phyloP scores from a whole-genome alignment of 1,140 invertebrate genomes.

The Drosophila tristis region DNA sequence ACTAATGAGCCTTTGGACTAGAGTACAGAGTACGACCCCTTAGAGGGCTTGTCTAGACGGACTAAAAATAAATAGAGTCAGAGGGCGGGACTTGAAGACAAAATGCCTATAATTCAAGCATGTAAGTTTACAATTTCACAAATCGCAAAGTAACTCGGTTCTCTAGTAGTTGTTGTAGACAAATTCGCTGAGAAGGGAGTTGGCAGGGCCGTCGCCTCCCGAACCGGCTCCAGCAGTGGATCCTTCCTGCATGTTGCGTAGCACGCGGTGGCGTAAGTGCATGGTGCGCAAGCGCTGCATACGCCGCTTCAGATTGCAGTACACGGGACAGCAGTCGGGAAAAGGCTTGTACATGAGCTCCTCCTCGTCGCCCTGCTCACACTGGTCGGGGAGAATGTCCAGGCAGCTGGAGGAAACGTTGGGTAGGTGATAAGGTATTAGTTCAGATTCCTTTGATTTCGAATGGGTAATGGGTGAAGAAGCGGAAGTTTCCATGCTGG shows the following conservation, averaged over 20 bases:
- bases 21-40: conserved; percentile 18
- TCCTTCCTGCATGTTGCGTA: conserved; percentile 71
- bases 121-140: conserved; percentile 37
- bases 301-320: conserved; percentile 79
- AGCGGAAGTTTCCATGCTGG: conserved; percentile 12
- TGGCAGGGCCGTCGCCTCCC: conserved; percentile 40
- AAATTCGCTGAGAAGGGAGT: conserved; percentile 67
- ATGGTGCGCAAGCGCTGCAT: conserved; percentile 79
- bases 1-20: conserved; percentile 16
- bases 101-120: conserved; percentile 6
- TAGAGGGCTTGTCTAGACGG: conserved; percentile 32
- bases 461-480: neutral
- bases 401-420: conserved; percentile 64
- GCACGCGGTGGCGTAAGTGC: conserved; percentile 75
- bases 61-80: conserved; percentile 12
- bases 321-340: conserved; percentile 81
- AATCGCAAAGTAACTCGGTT: conserved; percentile 32
- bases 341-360: conserved; percentile 83
- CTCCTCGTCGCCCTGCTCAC: conserved; percentile 81
- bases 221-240: conserved; percentile 9
- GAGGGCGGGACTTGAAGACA: neutral
- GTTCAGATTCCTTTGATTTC: conserved; percentile 8
- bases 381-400: conserved; percentile 81
- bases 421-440: conserved; percentile 42
- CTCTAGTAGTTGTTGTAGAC: conserved; percentile 72